A percentile compares a stretch with the other conserved stretches of the same genome.
Conservation (phyloP, 2,113 vertebrate species). For the Cyprinodon brontotheroides region DNA sequence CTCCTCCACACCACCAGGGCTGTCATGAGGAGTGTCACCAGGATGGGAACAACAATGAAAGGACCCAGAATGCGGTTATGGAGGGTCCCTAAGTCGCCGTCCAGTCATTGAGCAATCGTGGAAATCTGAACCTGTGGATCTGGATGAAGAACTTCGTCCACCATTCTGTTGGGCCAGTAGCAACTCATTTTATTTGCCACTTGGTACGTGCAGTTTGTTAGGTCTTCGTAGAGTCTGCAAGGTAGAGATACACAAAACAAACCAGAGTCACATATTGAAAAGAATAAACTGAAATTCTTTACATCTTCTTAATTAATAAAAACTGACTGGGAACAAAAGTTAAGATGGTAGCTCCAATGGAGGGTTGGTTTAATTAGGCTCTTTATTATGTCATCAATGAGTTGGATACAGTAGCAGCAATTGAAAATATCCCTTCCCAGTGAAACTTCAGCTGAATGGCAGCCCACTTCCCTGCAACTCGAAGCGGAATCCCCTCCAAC, state of each 20-base stretch:
- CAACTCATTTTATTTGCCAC: conserved; percentile 83
- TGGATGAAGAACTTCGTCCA: conserved; percentile 90
- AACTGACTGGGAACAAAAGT: neutral
- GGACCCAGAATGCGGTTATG: conserved; percentile 86
- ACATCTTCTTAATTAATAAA: neutral
- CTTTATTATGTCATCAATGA: no score
- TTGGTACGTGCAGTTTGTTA: conserved; percentile 88
- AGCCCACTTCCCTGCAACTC: no score
- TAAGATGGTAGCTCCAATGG: no score
- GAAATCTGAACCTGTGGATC: conserved; percentile 88
- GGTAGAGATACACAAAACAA: conserved; percentile 18
- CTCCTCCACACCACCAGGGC: conserved; percentile 92
- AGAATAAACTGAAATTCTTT: neutral
- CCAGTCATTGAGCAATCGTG: conserved; percentile 84
- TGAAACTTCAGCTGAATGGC: no score
- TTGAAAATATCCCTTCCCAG: no score
- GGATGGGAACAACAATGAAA: conserved; percentile 86
- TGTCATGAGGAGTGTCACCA: conserved; percentile 89
- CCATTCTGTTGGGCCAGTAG: conserved; percentile 90
- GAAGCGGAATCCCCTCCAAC: neutral
- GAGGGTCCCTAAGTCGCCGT: conserved; percentile 85
- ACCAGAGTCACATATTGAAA: neutral
- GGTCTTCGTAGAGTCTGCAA: conserved; percentile 83
- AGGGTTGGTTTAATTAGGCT: no score
- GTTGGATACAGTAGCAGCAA: no score